phyloP scores from a whole-genome alignment of 2,888 invertebrate species.

The Brachyopa scutellaris region DNA sequence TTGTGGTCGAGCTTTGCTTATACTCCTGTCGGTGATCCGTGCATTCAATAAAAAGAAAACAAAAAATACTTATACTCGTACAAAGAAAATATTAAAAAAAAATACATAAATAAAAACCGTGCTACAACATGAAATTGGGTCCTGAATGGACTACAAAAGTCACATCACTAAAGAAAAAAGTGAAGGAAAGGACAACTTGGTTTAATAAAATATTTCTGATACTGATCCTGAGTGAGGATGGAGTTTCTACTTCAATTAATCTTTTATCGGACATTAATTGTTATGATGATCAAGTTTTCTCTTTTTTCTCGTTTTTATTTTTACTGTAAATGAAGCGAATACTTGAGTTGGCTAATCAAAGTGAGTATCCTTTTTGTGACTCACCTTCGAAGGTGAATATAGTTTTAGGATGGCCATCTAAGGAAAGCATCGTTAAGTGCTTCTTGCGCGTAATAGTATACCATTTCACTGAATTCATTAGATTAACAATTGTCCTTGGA shows the following conservation, averaged over 20 bases:
- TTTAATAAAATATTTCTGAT: background rate
- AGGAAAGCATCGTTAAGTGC: background rate
- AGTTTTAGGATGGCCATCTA: background rate
- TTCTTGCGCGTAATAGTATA: background rate
- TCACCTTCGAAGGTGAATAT: background rate
- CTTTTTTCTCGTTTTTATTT: background rate
- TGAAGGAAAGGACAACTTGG: background rate
- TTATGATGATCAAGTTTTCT: background rate
- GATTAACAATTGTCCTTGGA: background rate
- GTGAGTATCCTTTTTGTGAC: background rate
- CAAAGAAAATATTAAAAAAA: background rate
- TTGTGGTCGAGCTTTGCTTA: conserved; percentile 27
- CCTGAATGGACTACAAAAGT: conserved; percentile 36
- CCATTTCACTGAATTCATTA: background rate
- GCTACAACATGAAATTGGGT: conserved; percentile 9
- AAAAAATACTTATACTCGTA: background rate
- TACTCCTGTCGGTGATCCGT: background rate
- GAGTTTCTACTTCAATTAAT: conserved; percentile 21
- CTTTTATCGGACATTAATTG: conserved; percentile 34
- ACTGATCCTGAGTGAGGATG: background rate
- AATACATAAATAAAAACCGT: background rate
- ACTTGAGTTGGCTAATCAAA: background rate
- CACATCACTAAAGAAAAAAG: conserved; percentile 10
- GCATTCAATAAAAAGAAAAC: conserved; percentile 27
- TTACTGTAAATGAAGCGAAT: conserved; percentile 4